Evolutionary conservation across 2,888 invertebrate genomes (phyloP).

Genomic region (Sarcophaga carnaria): DNA sequence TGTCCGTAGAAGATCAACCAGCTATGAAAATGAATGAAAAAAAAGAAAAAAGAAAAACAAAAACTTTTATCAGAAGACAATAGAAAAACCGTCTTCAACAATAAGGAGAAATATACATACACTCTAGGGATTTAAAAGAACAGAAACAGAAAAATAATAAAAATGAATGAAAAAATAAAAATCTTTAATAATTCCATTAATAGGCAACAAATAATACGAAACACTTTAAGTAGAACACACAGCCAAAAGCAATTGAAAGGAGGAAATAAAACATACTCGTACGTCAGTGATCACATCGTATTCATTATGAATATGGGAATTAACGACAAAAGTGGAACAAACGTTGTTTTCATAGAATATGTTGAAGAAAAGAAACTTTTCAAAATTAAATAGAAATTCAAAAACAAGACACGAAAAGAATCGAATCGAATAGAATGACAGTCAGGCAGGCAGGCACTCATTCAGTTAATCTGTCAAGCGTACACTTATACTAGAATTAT

Average conservation of each 20-base stretch:
- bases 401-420: neutral
- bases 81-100: constrained; percentile 19
- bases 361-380: constrained; percentile 27
- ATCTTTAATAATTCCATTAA: constrained; percentile 43
- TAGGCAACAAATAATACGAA: constrained; percentile 11
- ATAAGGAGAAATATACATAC: neutral
- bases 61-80: constrained; percentile 4
- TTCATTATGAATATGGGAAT: constrained; percentile 25
- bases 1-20: constrained; percentile 11
- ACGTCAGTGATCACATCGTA: neutral
- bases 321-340: constrained; percentile 14
- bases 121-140: constrained; percentile 48
- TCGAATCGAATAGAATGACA: neutral
- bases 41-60: constrained; percentile 25
- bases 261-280: neutral
- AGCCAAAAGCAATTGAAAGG: neutral
- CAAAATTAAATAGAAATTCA: constrained; percentile 16
- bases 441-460: neutral
- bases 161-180: constrained; percentile 5
- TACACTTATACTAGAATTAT: neutral
- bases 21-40: constrained; percentile 22
- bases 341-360: constrained; percentile 3
- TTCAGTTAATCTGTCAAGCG: neutral
- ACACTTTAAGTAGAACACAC: neutral
- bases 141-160: too few relatives aligned